These are phyloP conservation scores for Notiomystis cincta DNA, from an alignment of 2,113 vertebrate species.

Conservation along the genomic window DNA sequence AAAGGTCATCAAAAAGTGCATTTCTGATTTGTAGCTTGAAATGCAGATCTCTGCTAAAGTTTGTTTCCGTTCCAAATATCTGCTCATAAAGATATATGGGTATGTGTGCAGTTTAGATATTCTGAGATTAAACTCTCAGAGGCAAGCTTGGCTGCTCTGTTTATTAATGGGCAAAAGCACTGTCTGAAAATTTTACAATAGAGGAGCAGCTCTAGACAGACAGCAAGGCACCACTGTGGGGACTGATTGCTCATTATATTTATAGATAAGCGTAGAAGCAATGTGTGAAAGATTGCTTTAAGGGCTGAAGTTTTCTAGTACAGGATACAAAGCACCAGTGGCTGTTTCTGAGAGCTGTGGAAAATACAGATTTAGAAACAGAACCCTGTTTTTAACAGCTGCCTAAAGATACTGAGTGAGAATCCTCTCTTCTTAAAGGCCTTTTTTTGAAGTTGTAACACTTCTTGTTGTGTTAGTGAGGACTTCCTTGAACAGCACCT, in stretches of 20 bases:
- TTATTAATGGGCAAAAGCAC: slow-evolving; percentile 47
- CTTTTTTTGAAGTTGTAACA: neutral
- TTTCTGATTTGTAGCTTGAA: slow-evolving; percentile 53
- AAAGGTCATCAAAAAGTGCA: slow-evolving; percentile 12
- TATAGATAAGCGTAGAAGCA: slow-evolving; percentile 27
- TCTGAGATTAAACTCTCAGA: slow-evolving; percentile 51
- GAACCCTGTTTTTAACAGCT: neutral
- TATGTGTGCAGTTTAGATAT: slow-evolving; percentile 34
- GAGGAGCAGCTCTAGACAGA: slow-evolving; percentile 63
- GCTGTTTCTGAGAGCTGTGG: neutral
- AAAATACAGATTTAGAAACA: neutral
- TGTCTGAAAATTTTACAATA: slow-evolving; percentile 48
- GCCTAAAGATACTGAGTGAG: neutral
- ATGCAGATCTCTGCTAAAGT: slow-evolving; percentile 40
- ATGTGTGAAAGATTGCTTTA: slow-evolving; percentile 26
- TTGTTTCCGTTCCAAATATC: slow-evolving; percentile 29
- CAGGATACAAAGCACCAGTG: neutral
- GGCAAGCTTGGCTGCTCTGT: slow-evolving; percentile 41
- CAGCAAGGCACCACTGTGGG: slow-evolving; percentile 64
- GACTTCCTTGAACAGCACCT: neutral
- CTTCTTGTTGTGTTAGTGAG: neutral
- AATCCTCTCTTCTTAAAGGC: neutral
- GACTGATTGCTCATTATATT: slow-evolving; percentile 48
- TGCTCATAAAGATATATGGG: slow-evolving; percentile 43
- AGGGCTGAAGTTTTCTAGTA: neutral